Evolutionary conservation across 2,797 vertebrate genomes (phyloP).

Genomic region (Cottoperca gobio): DNA sequence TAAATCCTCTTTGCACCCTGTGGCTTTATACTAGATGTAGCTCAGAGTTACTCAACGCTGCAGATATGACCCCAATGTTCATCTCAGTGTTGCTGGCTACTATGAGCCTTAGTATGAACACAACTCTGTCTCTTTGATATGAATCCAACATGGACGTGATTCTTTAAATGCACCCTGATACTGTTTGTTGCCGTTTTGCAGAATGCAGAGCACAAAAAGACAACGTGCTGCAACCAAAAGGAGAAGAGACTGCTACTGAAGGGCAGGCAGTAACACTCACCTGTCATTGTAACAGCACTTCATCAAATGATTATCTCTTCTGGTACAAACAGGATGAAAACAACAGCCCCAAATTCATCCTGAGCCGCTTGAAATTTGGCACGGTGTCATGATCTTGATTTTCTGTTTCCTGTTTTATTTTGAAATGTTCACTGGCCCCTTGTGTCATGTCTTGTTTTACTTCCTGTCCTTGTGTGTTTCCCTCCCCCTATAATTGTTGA

Average conservation of each 20-base stretch:
- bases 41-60: background rate
- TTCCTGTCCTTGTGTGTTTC: no score
- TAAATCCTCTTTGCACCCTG: no score
- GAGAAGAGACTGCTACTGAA: background rate
- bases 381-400: no score
- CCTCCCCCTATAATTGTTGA: no score
- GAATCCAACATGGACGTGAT: constrained; percentile 2
- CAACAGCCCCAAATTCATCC: constrained; percentile 31
- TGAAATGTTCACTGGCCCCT: no score
- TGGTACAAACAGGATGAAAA: background rate
- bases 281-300: background rate
- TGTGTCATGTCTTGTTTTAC: no score
- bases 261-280: background rate
- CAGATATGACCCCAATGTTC: background rate
- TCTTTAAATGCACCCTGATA: constrained; percentile 22
- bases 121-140: constrained; percentile 11
- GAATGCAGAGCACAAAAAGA: constrained; percentile 17
- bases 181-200: constrained; percentile 44
- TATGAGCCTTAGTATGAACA: constrained; percentile 38
- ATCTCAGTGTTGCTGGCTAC: constrained; percentile 33
- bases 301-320: no score
- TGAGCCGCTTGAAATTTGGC: background rate
- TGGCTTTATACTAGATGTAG: background rate
- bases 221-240: background rate
- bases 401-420: no score